Base-by-base conservation (phyloP, 2,113 vertebrate species). In the Solea senegalensis region DNA sequence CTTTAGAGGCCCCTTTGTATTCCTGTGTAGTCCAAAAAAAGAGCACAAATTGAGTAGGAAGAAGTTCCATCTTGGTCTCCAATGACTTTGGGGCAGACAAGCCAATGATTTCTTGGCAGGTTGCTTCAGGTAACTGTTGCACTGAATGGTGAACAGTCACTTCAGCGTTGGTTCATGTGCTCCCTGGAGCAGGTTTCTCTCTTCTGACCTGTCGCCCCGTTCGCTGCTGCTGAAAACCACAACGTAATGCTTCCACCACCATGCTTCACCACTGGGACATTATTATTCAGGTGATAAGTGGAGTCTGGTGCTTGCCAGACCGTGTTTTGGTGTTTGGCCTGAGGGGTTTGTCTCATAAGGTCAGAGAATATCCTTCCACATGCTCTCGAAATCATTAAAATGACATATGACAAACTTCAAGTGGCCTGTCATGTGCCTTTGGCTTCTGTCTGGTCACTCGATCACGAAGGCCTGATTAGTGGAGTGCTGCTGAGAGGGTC, bases 401-500 rank as follows among this genome's bases (percentile, higher is more conserved):
- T 26, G 7, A 5, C 10, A 11, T 39, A 8, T 60, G 41, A 16
- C 41, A 44, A 60, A 45, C 15, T 16, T 1, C 39, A 58, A 43
- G 39, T 21, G 21, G 21, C 8, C 34, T 16, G 34, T 43, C 56
- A 21, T 21, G 3, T 41, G 14, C 8, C 39, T 41, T 16, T 57
- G 13, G 21, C 58, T 46, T 61, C 11, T 11, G 4, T 61, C 58
- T 45, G 6, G 44, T 27, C 44, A 48, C 26, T 62, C 26, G 46
- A n/a, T 45, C 26, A 62, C n/a, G 9, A 28, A 62, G 14, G 44
- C 21, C 44, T 62, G 41, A 61, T 46, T 45, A 26, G 21, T 61
- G 58, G 26, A 27, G 43, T 44, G 43, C 58, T 61, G 43, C 58
- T 61, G 58, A 46, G 58, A 14, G 44, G 43, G 58, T 61, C 5